Conservation (phyloP, 2,113 vertebrate species). For the Dipodomys ordii region DNA sequence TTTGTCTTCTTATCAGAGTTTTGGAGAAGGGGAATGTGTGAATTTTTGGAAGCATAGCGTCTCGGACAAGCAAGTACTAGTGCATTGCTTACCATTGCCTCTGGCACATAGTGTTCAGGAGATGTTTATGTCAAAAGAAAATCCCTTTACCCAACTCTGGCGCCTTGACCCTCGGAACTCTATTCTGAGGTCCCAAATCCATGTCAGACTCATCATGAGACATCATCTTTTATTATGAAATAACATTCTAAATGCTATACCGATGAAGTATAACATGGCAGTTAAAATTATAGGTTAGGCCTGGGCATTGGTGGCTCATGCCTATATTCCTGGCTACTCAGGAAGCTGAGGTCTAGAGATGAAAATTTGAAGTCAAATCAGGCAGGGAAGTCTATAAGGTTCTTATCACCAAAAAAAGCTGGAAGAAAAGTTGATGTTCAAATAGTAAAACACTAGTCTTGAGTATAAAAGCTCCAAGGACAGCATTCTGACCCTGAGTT, state of each 20-base stretch:
- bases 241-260: neutral
- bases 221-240: neutral
- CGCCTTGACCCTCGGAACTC: neutral
- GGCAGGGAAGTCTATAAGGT: no score
- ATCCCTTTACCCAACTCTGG: neutral
- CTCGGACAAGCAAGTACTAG: no score
- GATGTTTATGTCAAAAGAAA: neutral
- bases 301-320: no score
- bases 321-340: no score
- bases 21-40: accelerated
- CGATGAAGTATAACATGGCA: no score
- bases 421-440: no score
- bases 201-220: neutral
- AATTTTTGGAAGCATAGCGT: neutral
- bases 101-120: neutral
- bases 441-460: no score
- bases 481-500: no score
- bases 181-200: neutral
- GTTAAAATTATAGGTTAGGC: neutral
- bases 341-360: no score
- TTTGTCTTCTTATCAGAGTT: neutral
- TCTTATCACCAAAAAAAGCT: no score
- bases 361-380: no score
- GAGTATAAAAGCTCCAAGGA: no score
- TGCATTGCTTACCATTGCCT: neutral